Conservation (phyloP, 2,797 vertebrate genomes). For the Melanotaenia parkinsoni region DNA sequence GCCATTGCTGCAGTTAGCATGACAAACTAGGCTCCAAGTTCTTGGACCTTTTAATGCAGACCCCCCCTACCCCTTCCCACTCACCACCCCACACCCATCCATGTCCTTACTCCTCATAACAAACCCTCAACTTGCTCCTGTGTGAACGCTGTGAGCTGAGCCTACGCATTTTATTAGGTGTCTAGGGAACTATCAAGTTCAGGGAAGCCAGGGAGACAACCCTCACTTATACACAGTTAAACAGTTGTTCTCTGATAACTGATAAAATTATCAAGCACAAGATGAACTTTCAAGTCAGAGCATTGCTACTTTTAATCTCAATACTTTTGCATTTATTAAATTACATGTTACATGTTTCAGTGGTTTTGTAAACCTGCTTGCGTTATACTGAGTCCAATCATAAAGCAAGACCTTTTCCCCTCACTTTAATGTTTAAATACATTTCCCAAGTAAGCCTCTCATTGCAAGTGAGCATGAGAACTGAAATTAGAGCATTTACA, state of each 20-base stretch:
- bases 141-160: conserved; percentile 34
- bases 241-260: too few relatives aligned
- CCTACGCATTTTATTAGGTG: conserved; percentile 47
- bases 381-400: too few relatives aligned
- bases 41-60: conserved; percentile 60
- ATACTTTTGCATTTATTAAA: too few relatives aligned
- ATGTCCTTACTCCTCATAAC: conserved; percentile 36
- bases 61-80: neutral
- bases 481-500: conserved; percentile 46
- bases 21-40: conserved; percentile 83
- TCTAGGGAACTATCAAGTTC: conserved; percentile 66
- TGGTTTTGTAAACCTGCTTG: too few relatives aligned
- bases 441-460: conserved; percentile 17
- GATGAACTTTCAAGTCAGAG: too few relatives aligned
- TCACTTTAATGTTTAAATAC: neutral
- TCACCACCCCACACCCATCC: conserved; percentile 11
- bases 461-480: conserved; percentile 18
- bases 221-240: too few relatives aligned
- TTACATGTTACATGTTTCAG: too few relatives aligned
- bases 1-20: conserved; percentile 79
- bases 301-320: too few relatives aligned
- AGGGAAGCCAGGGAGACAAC: conserved; percentile 30
- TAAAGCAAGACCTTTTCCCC: neutral
- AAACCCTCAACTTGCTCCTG: conserved; percentile 53
- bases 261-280: too few relatives aligned